These are phyloP conservation scores for Myotis lucifugus DNA, from an alignment of 2,113 vertebrate genomes.

Conservation along the genomic window DNA sequence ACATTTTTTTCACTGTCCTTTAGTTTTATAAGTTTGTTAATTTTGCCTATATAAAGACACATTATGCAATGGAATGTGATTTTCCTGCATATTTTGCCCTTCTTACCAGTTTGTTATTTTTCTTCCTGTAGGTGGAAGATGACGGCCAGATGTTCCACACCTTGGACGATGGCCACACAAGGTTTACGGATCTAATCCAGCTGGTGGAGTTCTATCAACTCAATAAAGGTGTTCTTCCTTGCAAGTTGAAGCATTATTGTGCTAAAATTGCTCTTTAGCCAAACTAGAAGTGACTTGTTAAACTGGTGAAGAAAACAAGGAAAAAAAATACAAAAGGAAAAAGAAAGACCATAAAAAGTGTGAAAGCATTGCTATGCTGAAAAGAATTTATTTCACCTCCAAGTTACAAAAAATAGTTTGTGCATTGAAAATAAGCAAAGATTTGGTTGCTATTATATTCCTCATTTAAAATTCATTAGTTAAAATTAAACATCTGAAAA, in stretches of 20 bases:
- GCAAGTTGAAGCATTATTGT: slow-evolving; percentile 97
- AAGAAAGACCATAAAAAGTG: slow-evolving; percentile 40
- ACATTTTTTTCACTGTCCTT: not conserved
- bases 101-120: slow-evolving; percentile 58
- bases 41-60: not conserved
- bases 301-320: slow-evolving; percentile 58
- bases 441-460: slow-evolving; percentile 77
- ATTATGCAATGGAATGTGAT: not conserved
- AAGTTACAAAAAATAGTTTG: slow-evolving; percentile 68
- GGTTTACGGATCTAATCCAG: slow-evolving; percentile 97
- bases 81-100: not conserved
- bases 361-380: slow-evolving; percentile 44
- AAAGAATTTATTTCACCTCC: slow-evolving; percentile 74
- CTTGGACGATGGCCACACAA: slow-evolving; percentile 96
- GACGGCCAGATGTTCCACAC: slow-evolving; percentile 93
- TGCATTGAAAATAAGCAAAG: slow-evolving; percentile 72
- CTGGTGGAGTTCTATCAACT: slow-evolving; percentile 98
- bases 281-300: slow-evolving; percentile 70
- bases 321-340: not conserved
- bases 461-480: slow-evolving; percentile 78
- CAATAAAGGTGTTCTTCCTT: slow-evolving; percentile 95
- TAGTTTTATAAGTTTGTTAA: not conserved
- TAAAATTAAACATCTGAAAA: slow-evolving; percentile 77
- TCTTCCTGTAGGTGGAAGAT: slow-evolving; percentile 90
- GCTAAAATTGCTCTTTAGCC: slow-evolving; percentile 90